A percentile compares a stretch with the other conserved stretches of the same genome.
phyloP scores from a whole-genome alignment of 1,140 invertebrate genomes.

The Aphaenogaster floridana region DNA sequence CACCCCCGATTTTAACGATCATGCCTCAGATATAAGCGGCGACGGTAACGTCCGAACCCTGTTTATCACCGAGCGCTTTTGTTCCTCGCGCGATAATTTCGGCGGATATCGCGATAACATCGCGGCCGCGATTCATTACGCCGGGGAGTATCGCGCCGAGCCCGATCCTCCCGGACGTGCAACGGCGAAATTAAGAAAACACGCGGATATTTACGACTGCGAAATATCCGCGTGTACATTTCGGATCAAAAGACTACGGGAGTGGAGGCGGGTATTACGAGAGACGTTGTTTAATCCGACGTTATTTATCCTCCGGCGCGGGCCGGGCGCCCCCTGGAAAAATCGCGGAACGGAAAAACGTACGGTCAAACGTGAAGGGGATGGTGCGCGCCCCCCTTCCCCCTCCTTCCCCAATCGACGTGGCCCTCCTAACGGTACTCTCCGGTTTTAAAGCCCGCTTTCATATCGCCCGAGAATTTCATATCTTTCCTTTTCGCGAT shows the following conservation, averaged over 20 bases:
- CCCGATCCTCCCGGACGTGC: not conserved
- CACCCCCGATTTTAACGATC: slow-evolving; percentile 38
- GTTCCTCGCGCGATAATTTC: slow-evolving; percentile 47
- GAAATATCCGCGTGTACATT: slow-evolving; percentile 34
- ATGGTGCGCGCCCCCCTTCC: not conserved
- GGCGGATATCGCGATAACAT: slow-evolving; percentile 48
- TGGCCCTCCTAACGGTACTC: not conserved
- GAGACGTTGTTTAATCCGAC: slow-evolving; percentile 51
- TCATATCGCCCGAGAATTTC: slow-evolving; percentile 50
- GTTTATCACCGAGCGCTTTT: slow-evolving; percentile 41
- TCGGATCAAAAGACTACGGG: slow-evolving; percentile 40
- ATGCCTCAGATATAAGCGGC: slow-evolving; percentile 31
- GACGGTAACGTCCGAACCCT: slow-evolving; percentile 28
- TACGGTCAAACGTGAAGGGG: not conserved
- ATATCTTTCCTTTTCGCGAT: slow-evolving; percentile 59
- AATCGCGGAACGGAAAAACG: slow-evolving; percentile 37
- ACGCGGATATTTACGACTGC: slow-evolving; percentile 30
- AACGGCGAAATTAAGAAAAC: slow-evolving; percentile 55
- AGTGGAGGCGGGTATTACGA: not conserved
- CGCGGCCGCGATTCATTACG: slow-evolving; percentile 32
- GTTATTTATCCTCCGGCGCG: slow-evolving; percentile 39
- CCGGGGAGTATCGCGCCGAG: not conserved
- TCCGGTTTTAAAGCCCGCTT: slow-evolving; percentile 26
- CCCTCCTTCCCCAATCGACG: slow-evolving; percentile 13
- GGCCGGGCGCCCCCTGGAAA: slow-evolving; percentile 10